phyloP scores from a whole-genome alignment of 2,797 vertebrate species.

The Astyanax mexicanus region DNA sequence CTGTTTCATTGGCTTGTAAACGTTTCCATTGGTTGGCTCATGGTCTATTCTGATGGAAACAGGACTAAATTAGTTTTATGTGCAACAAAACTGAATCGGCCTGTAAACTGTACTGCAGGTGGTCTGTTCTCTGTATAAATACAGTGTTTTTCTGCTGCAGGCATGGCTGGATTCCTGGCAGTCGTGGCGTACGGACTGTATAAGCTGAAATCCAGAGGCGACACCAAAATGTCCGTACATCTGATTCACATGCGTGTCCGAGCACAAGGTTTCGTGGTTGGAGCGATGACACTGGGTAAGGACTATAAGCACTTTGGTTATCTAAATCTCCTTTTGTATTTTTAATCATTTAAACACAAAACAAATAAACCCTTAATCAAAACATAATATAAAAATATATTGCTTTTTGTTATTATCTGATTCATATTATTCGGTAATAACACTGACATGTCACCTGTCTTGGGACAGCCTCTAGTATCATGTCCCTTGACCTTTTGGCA shows the following conservation, averaged over 20 bases:
- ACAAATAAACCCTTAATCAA: too few species aligned
- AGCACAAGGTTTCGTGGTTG: conserved; percentile 77
- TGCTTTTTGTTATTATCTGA: not conserved
- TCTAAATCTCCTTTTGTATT: not conserved
- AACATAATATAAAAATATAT: too few species aligned
- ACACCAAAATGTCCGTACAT: conserved; percentile 76
- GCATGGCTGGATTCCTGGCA: conserved; percentile 72
- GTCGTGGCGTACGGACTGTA: conserved; percentile 74
- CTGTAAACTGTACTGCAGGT: conserved; percentile 59
- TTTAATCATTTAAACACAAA: not conserved
- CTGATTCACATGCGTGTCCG: conserved; percentile 78
- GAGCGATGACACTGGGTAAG: conserved; percentile 77
- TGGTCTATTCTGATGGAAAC: too few species aligned
- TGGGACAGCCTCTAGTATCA: too few species aligned
- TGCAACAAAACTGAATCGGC: too few species aligned
- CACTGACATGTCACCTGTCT: too few species aligned
- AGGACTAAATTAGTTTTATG: too few species aligned
- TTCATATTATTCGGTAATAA: too few species aligned
- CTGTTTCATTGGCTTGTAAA: too few species aligned
- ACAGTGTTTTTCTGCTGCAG: conserved; percentile 56
- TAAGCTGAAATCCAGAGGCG: conserved; percentile 68
- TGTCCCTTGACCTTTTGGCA: too few species aligned
- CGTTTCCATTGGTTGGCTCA: too few species aligned
- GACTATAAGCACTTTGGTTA: not conserved
- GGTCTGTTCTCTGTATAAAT: not conserved